phyloP scores from a whole-genome alignment of 2,888 invertebrate genomes.

The Cordilura impudica region DNA sequence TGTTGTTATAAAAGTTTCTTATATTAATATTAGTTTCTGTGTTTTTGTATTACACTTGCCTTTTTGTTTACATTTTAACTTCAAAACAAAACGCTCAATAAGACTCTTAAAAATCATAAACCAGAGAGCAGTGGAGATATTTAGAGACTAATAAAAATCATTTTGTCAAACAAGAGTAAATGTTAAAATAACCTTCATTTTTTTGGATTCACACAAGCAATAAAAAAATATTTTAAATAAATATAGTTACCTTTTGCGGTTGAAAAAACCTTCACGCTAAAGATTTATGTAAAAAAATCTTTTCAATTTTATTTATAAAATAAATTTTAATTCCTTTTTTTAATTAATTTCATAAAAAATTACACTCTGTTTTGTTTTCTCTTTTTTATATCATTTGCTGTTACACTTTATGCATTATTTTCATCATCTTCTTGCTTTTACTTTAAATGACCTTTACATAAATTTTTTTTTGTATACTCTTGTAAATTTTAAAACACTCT shows the following conservation, averaged over 20 bases:
- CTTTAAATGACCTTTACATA: constrained; percentile 58
- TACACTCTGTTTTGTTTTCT: constrained; percentile 1
- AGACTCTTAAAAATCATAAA: background rate
- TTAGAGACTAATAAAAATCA: no score
- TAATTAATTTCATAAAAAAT: background rate
- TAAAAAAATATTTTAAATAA: constrained; percentile 4
- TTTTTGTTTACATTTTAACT: constrained; percentile 64
- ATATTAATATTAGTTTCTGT: background rate
- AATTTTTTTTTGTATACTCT: constrained; percentile 47
- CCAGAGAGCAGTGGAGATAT: constrained; percentile 13
- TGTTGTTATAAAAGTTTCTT: background rate
- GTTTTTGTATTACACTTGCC: constrained; percentile 56
- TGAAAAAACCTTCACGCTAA: background rate
- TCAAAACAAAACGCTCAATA: constrained; percentile 34
- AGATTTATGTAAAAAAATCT: background rate
- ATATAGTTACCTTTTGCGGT: background rate
- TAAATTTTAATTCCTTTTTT: background rate
- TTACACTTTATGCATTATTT: constrained; percentile 20
- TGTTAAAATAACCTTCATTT: constrained; percentile 65
- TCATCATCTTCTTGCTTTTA: constrained; percentile 38
- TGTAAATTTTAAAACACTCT: background rate
- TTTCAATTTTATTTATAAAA: background rate
- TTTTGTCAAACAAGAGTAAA: constrained; percentile 32
- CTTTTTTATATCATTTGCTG: background rate
- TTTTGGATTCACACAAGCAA: constrained; percentile 38